Percentiles rank a stretch among this genome's conserved stretches.
Conservation (phyloP, 2,797 vertebrate species). For the Meda fulgida region DNA sequence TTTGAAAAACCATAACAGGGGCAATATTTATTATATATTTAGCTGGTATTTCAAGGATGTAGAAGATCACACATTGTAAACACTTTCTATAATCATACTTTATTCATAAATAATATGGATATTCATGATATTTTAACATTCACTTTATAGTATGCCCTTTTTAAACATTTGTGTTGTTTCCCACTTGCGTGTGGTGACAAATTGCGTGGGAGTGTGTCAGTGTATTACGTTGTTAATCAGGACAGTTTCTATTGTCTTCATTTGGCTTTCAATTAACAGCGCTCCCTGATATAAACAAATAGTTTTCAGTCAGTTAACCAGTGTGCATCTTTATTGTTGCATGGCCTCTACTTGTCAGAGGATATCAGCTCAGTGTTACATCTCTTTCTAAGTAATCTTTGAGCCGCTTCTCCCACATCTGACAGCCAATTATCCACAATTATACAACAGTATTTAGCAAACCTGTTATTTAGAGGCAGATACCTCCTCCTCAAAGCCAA, state of each 20-base stretch:
- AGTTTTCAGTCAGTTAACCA: conserved; percentile 28
- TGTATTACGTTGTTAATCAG: conserved; percentile 31
- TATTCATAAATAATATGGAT: neutral
- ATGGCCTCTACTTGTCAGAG: conserved; percentile 22
- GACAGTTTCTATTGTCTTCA: conserved; percentile 36
- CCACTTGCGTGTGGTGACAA: conserved; percentile 10
- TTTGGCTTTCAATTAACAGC: conserved; percentile 38
- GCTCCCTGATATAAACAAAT: conserved; percentile 24
- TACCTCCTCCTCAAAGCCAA: neutral
- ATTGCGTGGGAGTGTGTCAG: conserved; percentile 21
- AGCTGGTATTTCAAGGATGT: neutral
- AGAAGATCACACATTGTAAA: conserved; percentile 1
- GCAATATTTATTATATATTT: neutral
- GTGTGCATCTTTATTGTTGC: conserved; percentile 28
- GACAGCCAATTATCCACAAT: conserved; percentile 25
- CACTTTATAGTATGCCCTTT: neutral
- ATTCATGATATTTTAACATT: neutral
- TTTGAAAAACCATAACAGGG: too few relatives aligned
- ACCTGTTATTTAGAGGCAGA: neutral
- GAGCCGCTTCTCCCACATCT: conserved; percentile 13
- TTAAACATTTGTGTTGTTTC: conserved; percentile 8
- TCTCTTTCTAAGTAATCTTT: conserved; percentile 36
- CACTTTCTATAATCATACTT: neutral
- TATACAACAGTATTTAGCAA: conserved; percentile 23
- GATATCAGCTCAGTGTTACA: conserved; percentile 26